Conservation (phyloP, 2,888 invertebrate genomes). For the Isoperla grammatica region DNA sequence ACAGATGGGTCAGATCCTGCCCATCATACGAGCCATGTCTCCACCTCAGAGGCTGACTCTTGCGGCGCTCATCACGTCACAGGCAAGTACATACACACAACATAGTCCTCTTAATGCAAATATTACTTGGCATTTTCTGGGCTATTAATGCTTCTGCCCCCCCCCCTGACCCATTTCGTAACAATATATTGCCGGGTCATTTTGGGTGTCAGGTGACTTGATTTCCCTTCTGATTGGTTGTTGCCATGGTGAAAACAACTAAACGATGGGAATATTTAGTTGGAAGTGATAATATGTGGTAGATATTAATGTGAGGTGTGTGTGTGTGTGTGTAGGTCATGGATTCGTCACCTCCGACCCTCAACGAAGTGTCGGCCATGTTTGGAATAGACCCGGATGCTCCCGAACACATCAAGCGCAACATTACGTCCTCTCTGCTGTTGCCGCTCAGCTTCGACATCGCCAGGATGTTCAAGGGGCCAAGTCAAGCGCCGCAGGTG, state of each 20-base stretch:
- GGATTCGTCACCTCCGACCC: slow-evolving; percentile 45
- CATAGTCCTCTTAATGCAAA: no score
- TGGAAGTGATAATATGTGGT: no score
- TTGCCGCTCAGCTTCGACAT: slow-evolving; percentile 60
- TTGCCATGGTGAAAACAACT: no score
- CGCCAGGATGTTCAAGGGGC: slow-evolving; percentile 50
- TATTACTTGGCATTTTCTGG: no score
- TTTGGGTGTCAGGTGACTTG: no score
- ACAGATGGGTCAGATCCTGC: slow-evolving; percentile 57
- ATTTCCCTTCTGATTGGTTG: no score
- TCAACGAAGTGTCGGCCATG: slow-evolving; percentile 49
- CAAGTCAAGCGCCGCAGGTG: background rate
- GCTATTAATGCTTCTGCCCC: no score
- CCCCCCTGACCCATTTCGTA: no score
- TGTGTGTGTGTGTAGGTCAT: slow-evolving; percentile 54
- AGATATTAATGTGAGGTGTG: no score
- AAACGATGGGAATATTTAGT: no score
- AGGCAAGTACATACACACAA: slow-evolving; percentile 55
- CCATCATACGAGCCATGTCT: slow-evolving; percentile 58
- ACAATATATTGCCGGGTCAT: no score
- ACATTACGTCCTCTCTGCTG: slow-evolving; percentile 52
- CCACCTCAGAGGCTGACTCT: slow-evolving; percentile 56
- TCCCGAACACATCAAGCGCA: slow-evolving; percentile 34
- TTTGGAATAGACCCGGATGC: slow-evolving; percentile 34
- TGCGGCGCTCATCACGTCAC: slow-evolving; percentile 55